phyloP scores from a whole-genome alignment of 2,888 invertebrate species.

The Luperina nickerlii region DNA sequence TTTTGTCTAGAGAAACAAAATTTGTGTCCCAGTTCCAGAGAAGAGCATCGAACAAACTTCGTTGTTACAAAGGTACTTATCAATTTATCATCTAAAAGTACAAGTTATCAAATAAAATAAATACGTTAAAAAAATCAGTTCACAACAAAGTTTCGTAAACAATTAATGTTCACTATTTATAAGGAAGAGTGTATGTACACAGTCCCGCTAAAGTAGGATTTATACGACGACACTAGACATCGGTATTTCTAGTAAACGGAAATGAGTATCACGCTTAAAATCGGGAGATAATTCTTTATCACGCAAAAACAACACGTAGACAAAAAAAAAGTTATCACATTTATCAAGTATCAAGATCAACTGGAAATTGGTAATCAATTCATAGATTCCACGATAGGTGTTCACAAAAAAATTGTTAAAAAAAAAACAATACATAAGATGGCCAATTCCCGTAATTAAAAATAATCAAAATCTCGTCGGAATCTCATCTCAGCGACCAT shows the following conservation, averaged over 20 bases:
- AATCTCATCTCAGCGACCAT: neutral
- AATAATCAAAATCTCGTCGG: neutral
- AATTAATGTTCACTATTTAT: constrained; percentile 47
- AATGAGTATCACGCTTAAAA: neutral
- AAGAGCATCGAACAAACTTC: constrained; percentile 59
- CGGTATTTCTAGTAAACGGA: neutral
- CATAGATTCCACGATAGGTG: neutral
- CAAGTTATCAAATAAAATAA: constrained; percentile 65
- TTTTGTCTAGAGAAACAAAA: constrained; percentile 43
- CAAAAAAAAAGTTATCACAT: neutral
- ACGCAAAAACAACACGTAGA: neutral
- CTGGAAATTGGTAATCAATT: neutral
- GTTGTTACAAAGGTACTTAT: constrained; percentile 65
- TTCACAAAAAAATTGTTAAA: neutral
- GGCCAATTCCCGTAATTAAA: neutral
- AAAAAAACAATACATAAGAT: neutral
- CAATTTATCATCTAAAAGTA: constrained; percentile 56
- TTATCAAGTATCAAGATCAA: neutral
- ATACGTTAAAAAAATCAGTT: constrained; percentile 75
- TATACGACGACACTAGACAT: constrained; percentile 26
- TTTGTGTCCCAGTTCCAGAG: constrained; percentile 64
- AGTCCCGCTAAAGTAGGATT: constrained; percentile 7
- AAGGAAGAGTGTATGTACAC: constrained; percentile 47
- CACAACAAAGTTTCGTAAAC: constrained; percentile 64
- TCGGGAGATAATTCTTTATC: neutral